Base-by-base conservation (phyloP, 2,113 vertebrate genomes). In the Eonycteris spelaea region DNA sequence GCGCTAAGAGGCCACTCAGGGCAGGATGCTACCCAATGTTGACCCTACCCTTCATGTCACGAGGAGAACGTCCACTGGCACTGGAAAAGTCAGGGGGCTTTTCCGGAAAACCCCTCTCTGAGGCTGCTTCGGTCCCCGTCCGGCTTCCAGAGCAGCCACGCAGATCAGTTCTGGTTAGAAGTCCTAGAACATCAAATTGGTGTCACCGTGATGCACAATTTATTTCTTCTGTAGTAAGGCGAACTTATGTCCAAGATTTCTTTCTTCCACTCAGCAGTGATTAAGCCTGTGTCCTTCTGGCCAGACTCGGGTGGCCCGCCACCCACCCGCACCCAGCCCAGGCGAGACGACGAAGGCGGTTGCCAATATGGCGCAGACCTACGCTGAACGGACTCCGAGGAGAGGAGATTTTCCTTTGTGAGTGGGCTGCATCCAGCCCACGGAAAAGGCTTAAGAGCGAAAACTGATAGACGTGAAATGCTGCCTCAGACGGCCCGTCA, bases 291-390 rank as follows among this genome's bases (percentile, higher is more conserved):
- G 4, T 51, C 53, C 24, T 4, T 28, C 33, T 55, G 35, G 38
- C 21, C 21, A 2, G 2, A 7, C 12, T 5, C 9, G 0, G 13
- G 16, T 14, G 22, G n/a, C 12, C 18, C 30, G 0, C 18, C 30
- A 19, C 38, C 28, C 45, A 70, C 16, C 12, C 11, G 19, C 38
- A 24, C 7, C 12, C 24, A 33, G 2, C 30, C 78, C 48, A 11
- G 40, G 82, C 40, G 40, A 6, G 7, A 33, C 30, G 30, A 8
- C 0, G 7, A 45, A 16, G 2, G 12, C 35, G 8, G 22, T 12
- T 4, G 0, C 19, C 19, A 5, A 14, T 15, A 16, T 24, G 40
- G 8, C 11, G 0, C 38, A 16, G 1, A 13, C 7, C n/a, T 59
- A 11, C 24, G 12, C 11, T 35, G 33, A 30, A 5, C 21, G 22